Conservation (phyloP, 2,888 invertebrate species). For the Agriotes lineatus region DNA sequence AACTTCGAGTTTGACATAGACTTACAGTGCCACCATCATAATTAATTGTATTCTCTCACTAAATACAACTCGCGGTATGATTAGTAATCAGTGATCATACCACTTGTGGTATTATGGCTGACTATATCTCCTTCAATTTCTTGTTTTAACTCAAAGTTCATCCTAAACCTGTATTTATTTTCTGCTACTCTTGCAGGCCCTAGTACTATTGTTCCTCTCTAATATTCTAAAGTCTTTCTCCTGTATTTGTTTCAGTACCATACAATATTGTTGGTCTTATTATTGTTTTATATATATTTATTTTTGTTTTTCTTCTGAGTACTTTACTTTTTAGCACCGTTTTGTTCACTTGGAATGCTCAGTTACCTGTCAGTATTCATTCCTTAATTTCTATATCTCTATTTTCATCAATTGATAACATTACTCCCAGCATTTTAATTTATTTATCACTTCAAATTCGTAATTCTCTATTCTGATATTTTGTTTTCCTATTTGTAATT, state of each 20-base stretch:
- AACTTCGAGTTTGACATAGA: no score
- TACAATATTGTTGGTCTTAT: slow-evolving; percentile 11
- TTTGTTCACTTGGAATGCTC: background rate
- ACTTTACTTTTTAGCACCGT: background rate
- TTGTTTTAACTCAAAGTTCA: background rate
- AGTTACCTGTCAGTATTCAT: background rate
- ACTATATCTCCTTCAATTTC: slow-evolving; percentile 9
- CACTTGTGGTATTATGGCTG: no score
- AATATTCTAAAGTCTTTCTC: slow-evolving; percentile 13
- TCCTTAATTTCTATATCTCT: background rate
- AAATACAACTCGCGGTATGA: no score
- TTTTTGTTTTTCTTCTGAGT: background rate
- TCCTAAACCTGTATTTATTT: no score
- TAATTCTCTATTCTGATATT: slow-evolving; percentile 1
- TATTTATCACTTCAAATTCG: background rate
- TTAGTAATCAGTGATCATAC: no score
- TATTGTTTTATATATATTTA: slow-evolving; percentile 11
- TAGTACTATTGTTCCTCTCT: background rate
- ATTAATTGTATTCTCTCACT: no score
- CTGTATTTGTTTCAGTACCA: slow-evolving; percentile 1
- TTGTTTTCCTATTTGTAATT: background rate
- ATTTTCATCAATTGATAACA: slow-evolving; percentile 4
- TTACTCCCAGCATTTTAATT: slow-evolving; percentile 13
- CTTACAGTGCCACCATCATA: no score
- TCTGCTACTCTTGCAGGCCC: background rate